Percentiles rank a stretch among this genome's conserved stretches.
Conservation (phyloP, 2,888 invertebrate genomes). For the Cephus sareptanus region DNA sequence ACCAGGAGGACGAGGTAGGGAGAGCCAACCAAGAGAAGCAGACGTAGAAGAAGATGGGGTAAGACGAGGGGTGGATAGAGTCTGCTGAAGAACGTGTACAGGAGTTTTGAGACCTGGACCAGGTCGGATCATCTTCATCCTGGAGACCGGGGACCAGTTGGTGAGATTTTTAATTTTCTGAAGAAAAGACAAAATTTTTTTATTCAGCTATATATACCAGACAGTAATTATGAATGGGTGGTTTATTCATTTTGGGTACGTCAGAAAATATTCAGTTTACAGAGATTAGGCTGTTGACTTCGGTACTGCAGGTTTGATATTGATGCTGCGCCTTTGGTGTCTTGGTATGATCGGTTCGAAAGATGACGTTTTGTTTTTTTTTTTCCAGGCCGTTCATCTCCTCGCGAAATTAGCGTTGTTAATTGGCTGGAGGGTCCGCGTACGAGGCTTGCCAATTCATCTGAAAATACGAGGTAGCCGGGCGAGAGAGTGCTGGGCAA, state of each 20-base stretch:
- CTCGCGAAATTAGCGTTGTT: conserved; percentile 40
- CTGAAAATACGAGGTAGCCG: background rate
- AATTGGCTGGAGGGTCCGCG: conserved; percentile 37
- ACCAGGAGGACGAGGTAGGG: background rate
- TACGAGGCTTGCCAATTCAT: conserved; percentile 25
- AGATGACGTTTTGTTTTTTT: too few relatives aligned
- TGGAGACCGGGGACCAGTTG: background rate
- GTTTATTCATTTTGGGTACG: background rate
- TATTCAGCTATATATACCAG: background rate
- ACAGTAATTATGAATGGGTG: background rate
- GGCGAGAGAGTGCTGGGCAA: conserved; percentile 1
- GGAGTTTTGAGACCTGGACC: too few relatives aligned
- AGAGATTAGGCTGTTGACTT: too few relatives aligned
- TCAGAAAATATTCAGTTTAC: too few relatives aligned
- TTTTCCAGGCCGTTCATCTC: conserved; percentile 8
- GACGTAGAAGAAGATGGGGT: background rate
- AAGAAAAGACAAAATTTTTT: background rate
- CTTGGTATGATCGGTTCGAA: too few relatives aligned
- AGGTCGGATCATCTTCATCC: too few relatives aligned
- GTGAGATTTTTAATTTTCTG: background rate
- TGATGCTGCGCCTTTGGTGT: too few relatives aligned
- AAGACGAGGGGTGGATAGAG: too few relatives aligned
- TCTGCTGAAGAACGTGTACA: too few relatives aligned
- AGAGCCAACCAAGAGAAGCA: background rate
- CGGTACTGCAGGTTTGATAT: too few relatives aligned